These are phyloP conservation scores for Brenthis daphne DNA, from an alignment of 2,888 invertebrate genomes.

Conservation along the genomic window DNA sequence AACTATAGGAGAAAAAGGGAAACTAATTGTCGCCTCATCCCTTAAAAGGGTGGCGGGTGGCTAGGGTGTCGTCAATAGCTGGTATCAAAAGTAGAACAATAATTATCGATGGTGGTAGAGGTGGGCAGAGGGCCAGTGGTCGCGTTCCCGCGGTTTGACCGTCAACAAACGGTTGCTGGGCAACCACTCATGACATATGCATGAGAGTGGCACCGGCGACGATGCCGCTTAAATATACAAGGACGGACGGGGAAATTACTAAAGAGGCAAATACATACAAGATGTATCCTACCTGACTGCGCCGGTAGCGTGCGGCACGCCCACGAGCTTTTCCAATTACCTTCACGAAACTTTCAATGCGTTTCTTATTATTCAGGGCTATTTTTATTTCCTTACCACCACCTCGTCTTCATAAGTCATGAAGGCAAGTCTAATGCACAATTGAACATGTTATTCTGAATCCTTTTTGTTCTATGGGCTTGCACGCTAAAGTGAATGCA, in stretches of 20 bases:
- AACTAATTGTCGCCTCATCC: constrained; percentile 78
- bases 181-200: constrained; percentile 82
- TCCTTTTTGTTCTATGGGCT: constrained; percentile 55
- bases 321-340: constrained; percentile 45
- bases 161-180: constrained; percentile 80
- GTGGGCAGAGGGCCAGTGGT: constrained; percentile 60
- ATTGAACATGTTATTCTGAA: constrained; percentile 66
- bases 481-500: constrained; percentile 51
- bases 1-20: constrained; percentile 62
- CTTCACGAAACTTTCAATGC: constrained; percentile 66
- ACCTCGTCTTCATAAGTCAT: constrained; percentile 69
- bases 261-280: constrained; percentile 75
- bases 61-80: constrained; percentile 63
- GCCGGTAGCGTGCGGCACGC: constrained; percentile 46
- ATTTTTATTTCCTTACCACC: constrained; percentile 64
- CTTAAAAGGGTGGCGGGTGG: constrained; percentile 49
- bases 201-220: constrained; percentile 72
- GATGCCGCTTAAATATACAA: constrained; percentile 77
- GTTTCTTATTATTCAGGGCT: constrained; percentile 62
- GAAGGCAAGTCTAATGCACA: constrained; percentile 61
- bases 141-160: constrained; percentile 73
- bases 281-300: constrained; percentile 44
- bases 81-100: constrained; percentile 76
- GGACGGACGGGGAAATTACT: constrained; percentile 75
- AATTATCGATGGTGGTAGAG: constrained; percentile 68